Percentiles rank a stretch among this genome's conserved stretches.
phyloP scores from a whole-genome alignment of 2,797 vertebrate genomes.

The Eulemur coronatus region DNA sequence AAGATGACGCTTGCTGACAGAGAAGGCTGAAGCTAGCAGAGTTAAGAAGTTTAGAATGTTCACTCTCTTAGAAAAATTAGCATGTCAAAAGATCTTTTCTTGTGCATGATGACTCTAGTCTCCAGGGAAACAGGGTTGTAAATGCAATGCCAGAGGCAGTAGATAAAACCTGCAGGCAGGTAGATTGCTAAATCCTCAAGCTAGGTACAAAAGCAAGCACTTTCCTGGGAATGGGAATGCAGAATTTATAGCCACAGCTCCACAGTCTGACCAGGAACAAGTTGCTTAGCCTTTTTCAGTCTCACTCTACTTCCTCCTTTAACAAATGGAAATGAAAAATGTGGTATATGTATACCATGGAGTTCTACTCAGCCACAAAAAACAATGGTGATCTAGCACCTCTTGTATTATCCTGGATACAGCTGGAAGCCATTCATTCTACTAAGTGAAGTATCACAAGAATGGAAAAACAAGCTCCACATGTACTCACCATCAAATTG shows the following conservation, averaged over 20 bases:
- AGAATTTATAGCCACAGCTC: not conserved
- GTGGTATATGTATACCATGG: too few relatives aligned
- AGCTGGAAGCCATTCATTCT: too few relatives aligned
- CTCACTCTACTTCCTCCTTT: not conserved
- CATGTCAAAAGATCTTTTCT: not conserved
- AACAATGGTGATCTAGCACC: too few relatives aligned
- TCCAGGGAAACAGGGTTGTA: constrained; percentile 17
- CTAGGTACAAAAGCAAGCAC: too few relatives aligned
- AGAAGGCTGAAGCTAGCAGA: not conserved
- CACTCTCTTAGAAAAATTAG: not conserved
- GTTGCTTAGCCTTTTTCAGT: not conserved
- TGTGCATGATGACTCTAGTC: not conserved
- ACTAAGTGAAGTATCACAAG: too few relatives aligned
- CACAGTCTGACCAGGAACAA: not conserved
- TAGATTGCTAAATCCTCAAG: not conserved
- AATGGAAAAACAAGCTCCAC: too few relatives aligned
- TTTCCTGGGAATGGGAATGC: not conserved
- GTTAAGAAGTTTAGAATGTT: not conserved
- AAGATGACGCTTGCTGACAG: not conserved
- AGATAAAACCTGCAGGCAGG: not conserved
- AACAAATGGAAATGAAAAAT: not conserved
- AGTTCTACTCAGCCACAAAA: too few relatives aligned
- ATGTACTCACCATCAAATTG: too few relatives aligned
- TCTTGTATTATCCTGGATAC: too few relatives aligned
- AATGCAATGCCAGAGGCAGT: not conserved